Conservation (phyloP, 1,140 invertebrate species). For the Pemphigus obesinymphae region DNA sequence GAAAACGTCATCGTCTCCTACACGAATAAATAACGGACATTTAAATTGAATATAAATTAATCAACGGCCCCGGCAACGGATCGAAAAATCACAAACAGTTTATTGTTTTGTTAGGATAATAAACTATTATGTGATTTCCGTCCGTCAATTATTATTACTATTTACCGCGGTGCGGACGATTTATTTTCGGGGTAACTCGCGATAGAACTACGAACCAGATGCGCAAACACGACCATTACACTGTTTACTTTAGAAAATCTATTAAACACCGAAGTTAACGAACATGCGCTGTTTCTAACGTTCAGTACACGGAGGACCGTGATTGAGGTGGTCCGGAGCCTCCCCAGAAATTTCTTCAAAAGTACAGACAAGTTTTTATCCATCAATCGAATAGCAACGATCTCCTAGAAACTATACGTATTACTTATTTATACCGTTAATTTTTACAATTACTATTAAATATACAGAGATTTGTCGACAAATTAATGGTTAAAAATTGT, state of each 20-base stretch:
- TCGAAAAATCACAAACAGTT: neutral
- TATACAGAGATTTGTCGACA: too few species aligned
- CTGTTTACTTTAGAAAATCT: neutral
- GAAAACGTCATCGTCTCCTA: neutral
- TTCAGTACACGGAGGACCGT: too few species aligned
- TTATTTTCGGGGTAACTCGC: neutral
- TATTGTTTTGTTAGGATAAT: neutral
- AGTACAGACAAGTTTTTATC: too few species aligned
- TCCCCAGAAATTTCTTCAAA: too few species aligned
- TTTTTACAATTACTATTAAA: too few species aligned
- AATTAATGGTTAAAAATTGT: too few species aligned
- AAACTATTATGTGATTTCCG: neutral
- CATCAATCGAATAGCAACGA: too few species aligned
- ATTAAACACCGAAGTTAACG: too few species aligned
- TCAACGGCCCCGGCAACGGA: neutral
- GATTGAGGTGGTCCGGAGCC: too few species aligned
- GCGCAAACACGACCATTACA: neutral
- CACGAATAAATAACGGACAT: neutral
- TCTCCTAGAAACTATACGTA: too few species aligned
- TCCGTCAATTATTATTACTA: neutral
- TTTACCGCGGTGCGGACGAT: neutral
- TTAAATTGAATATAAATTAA: neutral
- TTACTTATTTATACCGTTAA: too few species aligned
- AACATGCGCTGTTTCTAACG: too few species aligned
- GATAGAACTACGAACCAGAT: constrained; percentile 5